These are phyloP conservation scores for Coelopa frigida DNA, from an alignment of 1,140 invertebrate species.

Conservation along the genomic window DNA sequence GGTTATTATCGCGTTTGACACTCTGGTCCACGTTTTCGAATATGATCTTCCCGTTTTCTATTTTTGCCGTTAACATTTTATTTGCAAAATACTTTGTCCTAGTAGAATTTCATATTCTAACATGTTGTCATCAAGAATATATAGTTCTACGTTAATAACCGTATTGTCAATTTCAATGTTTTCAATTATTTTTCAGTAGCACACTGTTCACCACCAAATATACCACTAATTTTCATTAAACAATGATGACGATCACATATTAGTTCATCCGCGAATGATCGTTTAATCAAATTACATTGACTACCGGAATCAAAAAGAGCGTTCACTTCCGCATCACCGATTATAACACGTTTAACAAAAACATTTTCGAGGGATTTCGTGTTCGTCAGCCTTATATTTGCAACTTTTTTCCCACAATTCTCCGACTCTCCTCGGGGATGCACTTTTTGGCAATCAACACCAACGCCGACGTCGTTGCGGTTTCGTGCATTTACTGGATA, in stretches of 20 bases:
- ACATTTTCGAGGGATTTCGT: neutral
- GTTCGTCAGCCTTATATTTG: neutral
- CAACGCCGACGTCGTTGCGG: neutral
- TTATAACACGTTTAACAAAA: neutral
- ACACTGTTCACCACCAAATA: no score
- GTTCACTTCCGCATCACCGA: neutral
- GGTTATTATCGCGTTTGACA: no score
- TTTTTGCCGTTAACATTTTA: neutral
- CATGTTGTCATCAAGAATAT: no score
- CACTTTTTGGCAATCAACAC: constrained; percentile 7
- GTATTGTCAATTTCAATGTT: no score
- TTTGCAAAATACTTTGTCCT: neutral
- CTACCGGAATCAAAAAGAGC: constrained; percentile 8
- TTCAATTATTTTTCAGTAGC: no score
- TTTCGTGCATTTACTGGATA: constrained; percentile 7
- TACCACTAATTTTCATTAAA: constrained; percentile 1
- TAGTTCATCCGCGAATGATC: neutral
- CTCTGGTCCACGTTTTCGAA: no score
- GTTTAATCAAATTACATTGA: constrained; percentile 2
- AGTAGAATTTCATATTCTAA: no score
- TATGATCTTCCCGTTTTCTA: no score
- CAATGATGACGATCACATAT: neutral
- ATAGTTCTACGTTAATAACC: no score
- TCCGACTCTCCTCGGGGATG: constrained; percentile 3
- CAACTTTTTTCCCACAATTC: constrained; percentile 7